phyloP scores from a whole-genome alignment of 2,888 invertebrate genomes.

The Leptinotarsa haldemani region DNA sequence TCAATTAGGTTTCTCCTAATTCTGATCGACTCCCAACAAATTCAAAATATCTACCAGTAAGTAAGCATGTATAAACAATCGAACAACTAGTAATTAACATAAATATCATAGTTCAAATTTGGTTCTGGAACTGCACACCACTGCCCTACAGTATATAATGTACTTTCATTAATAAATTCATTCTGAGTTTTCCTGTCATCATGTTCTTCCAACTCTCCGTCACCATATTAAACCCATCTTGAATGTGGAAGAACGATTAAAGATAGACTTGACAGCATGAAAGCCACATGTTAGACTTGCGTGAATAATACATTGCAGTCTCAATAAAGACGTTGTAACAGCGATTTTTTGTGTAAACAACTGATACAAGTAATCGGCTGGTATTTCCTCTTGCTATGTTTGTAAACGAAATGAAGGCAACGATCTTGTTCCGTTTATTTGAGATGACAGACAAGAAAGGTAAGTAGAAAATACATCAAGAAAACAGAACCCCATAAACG shows the following conservation, averaged over 20 bases:
- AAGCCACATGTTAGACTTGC: background rate
- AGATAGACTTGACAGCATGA: background rate
- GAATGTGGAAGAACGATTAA: background rate
- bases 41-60: no score
- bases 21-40: no score
- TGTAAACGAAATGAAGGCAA: constrained; percentile 1
- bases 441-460: background rate
- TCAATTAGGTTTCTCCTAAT: no score
- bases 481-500: background rate
- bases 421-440: background rate
- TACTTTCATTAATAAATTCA: no score
- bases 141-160: no score
- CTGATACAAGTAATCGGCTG: background rate
- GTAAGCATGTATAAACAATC: no score
- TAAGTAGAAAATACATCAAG: background rate
- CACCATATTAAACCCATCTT: constrained; percentile 2
- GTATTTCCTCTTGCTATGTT: constrained; percentile 7
- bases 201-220: constrained; percentile 6
- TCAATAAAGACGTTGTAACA: constrained; percentile 8
- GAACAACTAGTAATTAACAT: no score
- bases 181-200: background rate
- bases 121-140: no score
- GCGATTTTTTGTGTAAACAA: background rate
- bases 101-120: no score
- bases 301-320: constrained; percentile 8